These are phyloP conservation scores for Platycnemis pennipes DNA, from an alignment of 2,888 invertebrate species.

Conservation along the genomic window DNA sequence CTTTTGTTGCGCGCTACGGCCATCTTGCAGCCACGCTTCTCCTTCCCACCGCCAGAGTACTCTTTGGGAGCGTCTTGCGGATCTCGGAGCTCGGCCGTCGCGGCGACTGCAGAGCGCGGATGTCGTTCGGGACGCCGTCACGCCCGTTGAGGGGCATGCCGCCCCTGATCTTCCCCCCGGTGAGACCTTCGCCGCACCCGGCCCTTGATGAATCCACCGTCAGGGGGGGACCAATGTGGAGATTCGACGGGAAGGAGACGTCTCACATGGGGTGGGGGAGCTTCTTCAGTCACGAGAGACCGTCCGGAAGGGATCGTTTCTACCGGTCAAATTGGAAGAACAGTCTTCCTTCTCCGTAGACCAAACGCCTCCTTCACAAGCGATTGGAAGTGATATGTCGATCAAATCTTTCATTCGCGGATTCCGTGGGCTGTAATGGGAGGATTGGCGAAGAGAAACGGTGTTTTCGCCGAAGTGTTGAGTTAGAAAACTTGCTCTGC, in stretches of 20 bases:
- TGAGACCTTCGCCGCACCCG: neutral
- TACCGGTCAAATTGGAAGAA: too few species aligned
- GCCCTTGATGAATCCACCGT: neutral
- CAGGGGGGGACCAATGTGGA: neutral
- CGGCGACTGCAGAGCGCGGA: neutral
- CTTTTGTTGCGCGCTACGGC: conserved; percentile 68
- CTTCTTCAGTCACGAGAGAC: too few species aligned
- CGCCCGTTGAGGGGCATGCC: conserved; percentile 62
- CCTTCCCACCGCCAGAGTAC: conserved; percentile 43
- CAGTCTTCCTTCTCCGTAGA: neutral
- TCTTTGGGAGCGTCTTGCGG: neutral
- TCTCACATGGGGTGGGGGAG: too few species aligned
- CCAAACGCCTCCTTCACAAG: neutral
- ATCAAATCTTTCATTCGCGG: neutral
- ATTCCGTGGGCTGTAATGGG: neutral
- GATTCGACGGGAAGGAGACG: neutral
- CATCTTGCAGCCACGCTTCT: conserved; percentile 60
- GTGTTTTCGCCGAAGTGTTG: too few species aligned
- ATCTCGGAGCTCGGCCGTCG: neutral
- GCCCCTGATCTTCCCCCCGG: neutral
- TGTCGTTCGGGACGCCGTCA: conserved; percentile 59
- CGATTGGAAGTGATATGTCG: neutral
- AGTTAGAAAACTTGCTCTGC: too few species aligned
- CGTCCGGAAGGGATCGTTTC: too few species aligned
- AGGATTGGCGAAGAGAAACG: neutral